These are phyloP conservation scores for Salvelinus sp. DNA, from an alignment of 2,113 vertebrate species.

Conservation along the genomic window DNA sequence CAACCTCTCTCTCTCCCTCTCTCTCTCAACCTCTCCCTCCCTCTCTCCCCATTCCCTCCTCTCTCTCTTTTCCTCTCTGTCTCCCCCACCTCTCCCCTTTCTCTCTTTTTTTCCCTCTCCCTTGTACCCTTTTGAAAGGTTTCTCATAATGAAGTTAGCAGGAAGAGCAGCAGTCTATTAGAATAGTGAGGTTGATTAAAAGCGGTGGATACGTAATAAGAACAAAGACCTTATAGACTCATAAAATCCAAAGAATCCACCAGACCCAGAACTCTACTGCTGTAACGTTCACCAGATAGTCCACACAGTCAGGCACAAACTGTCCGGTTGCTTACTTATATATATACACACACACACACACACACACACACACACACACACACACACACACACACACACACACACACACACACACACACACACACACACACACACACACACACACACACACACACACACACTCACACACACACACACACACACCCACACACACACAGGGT, in stretches of 20 bases:
- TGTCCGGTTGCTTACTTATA: background rate
- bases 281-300: background rate
- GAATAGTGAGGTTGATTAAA: constrained; percentile 44
- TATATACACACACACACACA: background rate
- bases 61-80: background rate
- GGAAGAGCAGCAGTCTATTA: constrained; percentile 47
- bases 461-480: no score
- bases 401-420: background rate
- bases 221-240: constrained; percentile 6
- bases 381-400: background rate
- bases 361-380: background rate
- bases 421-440: background rate
- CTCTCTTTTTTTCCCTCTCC: background rate
- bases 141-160: constrained; percentile 39
- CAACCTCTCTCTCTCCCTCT: no score
- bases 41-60: no score
- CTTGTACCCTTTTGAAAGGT: background rate
- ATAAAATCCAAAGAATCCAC: background rate
- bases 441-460: background rate
- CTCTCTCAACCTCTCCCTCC: no score
- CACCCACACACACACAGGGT: background rate
- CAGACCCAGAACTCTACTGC: background rate
- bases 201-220: constrained; percentile 43
- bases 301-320: background rate
- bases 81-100: background rate